These are phyloP conservation scores for Eristalis tenax DNA, from an alignment of 2,888 invertebrate species.

Conservation along the genomic window DNA sequence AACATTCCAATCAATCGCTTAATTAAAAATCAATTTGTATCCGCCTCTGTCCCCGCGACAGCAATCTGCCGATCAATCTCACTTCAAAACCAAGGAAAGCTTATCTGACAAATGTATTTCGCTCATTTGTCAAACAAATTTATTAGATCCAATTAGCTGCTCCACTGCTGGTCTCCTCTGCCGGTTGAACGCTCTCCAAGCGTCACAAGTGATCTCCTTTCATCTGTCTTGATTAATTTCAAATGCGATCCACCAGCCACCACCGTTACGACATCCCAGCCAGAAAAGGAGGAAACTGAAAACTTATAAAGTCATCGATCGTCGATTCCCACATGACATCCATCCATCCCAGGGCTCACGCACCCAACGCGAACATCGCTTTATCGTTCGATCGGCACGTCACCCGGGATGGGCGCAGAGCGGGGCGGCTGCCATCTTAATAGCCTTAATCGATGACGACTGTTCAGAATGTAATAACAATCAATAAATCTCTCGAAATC, in stretches of 20 bases:
- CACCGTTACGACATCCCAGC: conserved; percentile 1
- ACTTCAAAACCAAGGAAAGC: conserved; percentile 5
- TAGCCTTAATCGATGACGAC: conserved; percentile 69
- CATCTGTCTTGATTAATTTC: conserved; percentile 12
- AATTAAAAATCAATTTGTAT: conserved; percentile 33
- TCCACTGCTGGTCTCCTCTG: conserved; percentile 8
- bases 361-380: conserved; percentile 36
- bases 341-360: conserved; percentile 35
- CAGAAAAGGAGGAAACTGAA: not conserved
- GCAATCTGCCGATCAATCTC: not conserved
- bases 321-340: conserved; percentile 63
- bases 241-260: conserved; percentile 15
- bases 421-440: conserved; percentile 51
- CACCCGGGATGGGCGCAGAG: not conserved
- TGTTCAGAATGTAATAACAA: conserved; percentile 65
- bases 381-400: conserved; percentile 21
- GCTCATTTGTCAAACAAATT: conserved; percentile 58
- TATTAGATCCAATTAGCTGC: conserved; percentile 45
- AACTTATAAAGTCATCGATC: conserved; percentile 42
- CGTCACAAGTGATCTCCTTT: conserved; percentile 20
- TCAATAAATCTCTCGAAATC: conserved; percentile 66
- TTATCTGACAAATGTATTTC: not conserved
- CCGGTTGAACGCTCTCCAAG: not conserved
- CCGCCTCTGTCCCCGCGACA: not conserved
- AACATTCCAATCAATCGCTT: conserved; percentile 6